Percentiles rank a stretch among this genome's conserved stretches.
Evolutionary conservation across 2,888 invertebrate species (phyloP).

Genomic region (Parnassius glacialis): DNA sequence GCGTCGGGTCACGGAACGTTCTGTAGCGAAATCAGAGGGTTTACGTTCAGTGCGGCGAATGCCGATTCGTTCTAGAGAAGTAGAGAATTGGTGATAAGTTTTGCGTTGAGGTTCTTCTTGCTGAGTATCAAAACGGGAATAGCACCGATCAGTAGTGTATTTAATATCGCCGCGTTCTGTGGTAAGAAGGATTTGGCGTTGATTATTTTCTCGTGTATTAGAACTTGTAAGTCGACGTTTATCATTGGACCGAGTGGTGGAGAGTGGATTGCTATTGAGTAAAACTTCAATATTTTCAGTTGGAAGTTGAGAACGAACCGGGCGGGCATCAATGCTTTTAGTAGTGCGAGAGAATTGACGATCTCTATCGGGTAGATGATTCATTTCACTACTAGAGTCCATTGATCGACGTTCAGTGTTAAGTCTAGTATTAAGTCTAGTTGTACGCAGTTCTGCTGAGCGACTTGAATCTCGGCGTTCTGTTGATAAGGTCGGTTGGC

Average conservation of each 20-base stretch:
- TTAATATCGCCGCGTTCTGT: not conserved
- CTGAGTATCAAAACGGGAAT: not conserved
- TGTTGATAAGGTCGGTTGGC: not conserved
- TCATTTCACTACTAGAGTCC: not conserved
- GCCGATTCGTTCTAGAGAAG: constrained; percentile 2
- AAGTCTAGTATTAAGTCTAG: not conserved
- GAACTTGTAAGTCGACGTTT: not conserved
- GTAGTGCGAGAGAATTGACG: not conserved
- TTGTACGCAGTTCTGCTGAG: not conserved
- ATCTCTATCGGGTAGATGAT: not conserved
- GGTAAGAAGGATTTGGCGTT: not conserved
- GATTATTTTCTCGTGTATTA: not conserved
- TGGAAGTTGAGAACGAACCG: not conserved
- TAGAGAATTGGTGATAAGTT: not conserved
- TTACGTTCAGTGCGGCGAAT: not conserved
- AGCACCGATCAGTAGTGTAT: constrained; percentile 1
- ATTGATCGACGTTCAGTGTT: not conserved
- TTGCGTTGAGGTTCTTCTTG: not conserved
- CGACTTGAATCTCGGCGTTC: not conserved
- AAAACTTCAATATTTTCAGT: not conserved
- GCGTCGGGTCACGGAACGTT: not conserved
- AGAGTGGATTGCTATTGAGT: not conserved
- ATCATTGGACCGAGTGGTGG: not conserved
- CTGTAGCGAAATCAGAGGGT: not conserved
- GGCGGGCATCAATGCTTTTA: not conserved